Evolutionary conservation across 1,140 invertebrate genomes (phyloP).

Genomic region (Polyergus mexicanus): DNA sequence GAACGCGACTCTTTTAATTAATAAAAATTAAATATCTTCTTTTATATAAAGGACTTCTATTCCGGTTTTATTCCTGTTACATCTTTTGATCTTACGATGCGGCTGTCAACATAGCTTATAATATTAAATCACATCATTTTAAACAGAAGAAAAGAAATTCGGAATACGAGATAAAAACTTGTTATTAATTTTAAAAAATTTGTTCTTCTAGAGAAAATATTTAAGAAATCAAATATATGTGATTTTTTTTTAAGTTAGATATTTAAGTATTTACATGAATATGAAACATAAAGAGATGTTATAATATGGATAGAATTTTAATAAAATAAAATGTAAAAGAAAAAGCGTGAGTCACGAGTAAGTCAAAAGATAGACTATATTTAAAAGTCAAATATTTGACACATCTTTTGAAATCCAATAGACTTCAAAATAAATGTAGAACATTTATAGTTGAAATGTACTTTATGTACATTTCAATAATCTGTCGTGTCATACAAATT

Average conservation of each 20-base stretch:
- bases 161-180: neutral
- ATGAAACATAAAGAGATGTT: neutral
- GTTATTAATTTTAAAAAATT: conserved; percentile 6
- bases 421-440: neutral
- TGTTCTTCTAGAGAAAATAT: neutral
- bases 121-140: neutral
- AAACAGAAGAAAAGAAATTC: neutral
- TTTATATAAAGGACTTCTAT: neutral
- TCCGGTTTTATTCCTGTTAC: neutral
- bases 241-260: neutral
- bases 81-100: neutral
- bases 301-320: neutral
- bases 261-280: neutral
- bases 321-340: neutral
- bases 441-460: too few species aligned
- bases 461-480: neutral
- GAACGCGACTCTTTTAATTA: neutral
- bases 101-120: neutral
- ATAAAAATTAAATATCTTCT: conserved; percentile 10
- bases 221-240: conserved; percentile 2
- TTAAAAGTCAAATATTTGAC: neutral
- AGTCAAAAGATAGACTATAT: neutral
- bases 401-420: neutral
- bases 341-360: neutral
- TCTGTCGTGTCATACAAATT: neutral